Percentiles rank a stretch among this genome's conserved stretches.
These are phyloP conservation scores for Drosophila macrospina DNA, from an alignment of 2,888 invertebrate genomes.

Conservation along the genomic window DNA sequence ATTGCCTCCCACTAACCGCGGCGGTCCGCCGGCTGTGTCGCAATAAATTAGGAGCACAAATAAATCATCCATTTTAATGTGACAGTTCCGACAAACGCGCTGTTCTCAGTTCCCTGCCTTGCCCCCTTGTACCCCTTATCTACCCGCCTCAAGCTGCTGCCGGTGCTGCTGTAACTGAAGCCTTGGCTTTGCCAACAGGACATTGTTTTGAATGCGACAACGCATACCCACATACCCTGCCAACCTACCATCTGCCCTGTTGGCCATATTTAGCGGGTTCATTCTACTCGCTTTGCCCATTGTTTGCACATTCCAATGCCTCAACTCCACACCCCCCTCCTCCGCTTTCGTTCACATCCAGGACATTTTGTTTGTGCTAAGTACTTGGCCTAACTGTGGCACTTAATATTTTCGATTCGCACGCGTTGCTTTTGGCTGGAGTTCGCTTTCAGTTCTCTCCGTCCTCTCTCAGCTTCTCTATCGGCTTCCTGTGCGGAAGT, in stretches of 20 bases:
- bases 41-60: constrained; percentile 82
- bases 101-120: too few species aligned
- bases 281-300: constrained; percentile 55
- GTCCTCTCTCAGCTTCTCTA: not conserved
- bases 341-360: not conserved
- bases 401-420: constrained; percentile 77
- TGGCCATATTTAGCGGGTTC: constrained; percentile 70
- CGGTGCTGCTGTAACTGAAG: constrained; percentile 25
- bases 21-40: constrained; percentile 56
- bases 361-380: constrained; percentile 68
- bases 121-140: too few species aligned
- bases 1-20: constrained; percentile 35
- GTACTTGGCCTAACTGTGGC: constrained; percentile 75
- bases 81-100: constrained; percentile 81
- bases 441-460: constrained; percentile 1
- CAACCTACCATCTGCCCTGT: constrained; percentile 39
- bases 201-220: constrained; percentile 61
- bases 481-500: constrained; percentile 58
- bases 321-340: not conserved
- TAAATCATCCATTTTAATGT: constrained; percentile 83
- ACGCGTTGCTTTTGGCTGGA: constrained; percentile 25
- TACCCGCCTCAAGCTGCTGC: not conserved
- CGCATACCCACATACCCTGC: not conserved
- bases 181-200: constrained; percentile 37
- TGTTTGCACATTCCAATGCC: constrained; percentile 70